Base-by-base conservation (phyloP, 1,140 invertebrate species). In the Drosophila lacteicornis region DNA sequence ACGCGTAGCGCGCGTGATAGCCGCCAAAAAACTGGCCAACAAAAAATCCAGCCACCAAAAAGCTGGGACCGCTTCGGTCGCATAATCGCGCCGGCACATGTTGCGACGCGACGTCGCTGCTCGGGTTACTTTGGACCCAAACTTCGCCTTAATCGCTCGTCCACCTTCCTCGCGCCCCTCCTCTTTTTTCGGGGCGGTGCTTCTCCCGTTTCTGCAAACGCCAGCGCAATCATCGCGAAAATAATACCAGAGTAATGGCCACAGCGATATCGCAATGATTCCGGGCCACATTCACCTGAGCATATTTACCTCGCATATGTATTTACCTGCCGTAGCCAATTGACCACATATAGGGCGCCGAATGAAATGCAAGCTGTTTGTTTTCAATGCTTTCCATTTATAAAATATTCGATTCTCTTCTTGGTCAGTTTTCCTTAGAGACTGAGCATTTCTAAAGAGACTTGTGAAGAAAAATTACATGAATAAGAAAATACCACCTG, bases 131-230 rank as follows among this genome's bases (percentile, higher is more conserved):
- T 65, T 56, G 79, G 49, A 25, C 59, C 56, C 53, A 55, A 77
- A 85, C 66, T 80, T 84, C 51, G 80, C 66, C 36, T 71, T 74
- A 88, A 88, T 66, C 78, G 80, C 65, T 79, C 46, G 47, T 40
- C 53, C 61, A 25, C 47, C 56, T 22, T n/a, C 50, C 36, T 15
- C 22, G 15, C 45, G 38, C 43, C 51, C 15, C 36, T 57, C 45
- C 38, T 13, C 7, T 8, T 13, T 40, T 42, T 36, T 38, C 4
- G 38, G 46, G 62, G 38, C 51, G 59, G 45, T 50, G 17, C 40
- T 62, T 75, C 63, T 88, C 77, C 63, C 61, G 51, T 86, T 86
- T 80, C 84, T 83, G 84, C 84, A 59, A 59, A 82, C 70, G 75
- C 46, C 58, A 45, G 70, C 75, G 45, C 59, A 76, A 80, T 60